Percentiles rank a stretch among this genome's conserved stretches.
These are phyloP conservation scores for Sebastes ruberrimus DNA, from an alignment of 2,797 vertebrate species.

Conservation along the genomic window DNA sequence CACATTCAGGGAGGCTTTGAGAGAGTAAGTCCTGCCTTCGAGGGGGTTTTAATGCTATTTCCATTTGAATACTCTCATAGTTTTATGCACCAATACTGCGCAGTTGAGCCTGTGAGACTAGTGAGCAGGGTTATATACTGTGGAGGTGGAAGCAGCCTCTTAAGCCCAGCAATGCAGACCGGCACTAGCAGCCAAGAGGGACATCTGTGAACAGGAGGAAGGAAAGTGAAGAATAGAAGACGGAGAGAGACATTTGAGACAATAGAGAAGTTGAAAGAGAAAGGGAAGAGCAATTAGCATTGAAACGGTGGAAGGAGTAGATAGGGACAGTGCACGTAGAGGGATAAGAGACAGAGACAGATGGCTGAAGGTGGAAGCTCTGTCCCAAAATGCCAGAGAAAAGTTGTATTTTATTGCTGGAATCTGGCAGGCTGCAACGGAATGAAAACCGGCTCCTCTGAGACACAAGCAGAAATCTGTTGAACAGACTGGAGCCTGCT, in stretches of 20 bases:
- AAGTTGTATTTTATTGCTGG: constrained; percentile 25
- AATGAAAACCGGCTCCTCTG: constrained; percentile 33
- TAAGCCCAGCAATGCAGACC: neutral
- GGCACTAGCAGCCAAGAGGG: constrained; percentile 11
- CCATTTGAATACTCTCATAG: constrained; percentile 9
- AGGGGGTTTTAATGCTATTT: neutral
- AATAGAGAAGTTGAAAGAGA: constrained; percentile 6
- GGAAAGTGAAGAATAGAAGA: constrained; percentile 8
- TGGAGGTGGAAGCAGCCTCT: neutral
- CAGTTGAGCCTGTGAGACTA: neutral
- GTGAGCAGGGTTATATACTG: neutral
- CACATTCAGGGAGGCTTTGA: neutral
- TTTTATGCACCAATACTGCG: constrained; percentile 8
- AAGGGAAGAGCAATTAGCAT: constrained; percentile 39
- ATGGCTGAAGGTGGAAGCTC: constrained; percentile 36
- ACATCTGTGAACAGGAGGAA: constrained; percentile 10
- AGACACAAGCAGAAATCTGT: constrained; percentile 26
- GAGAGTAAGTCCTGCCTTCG: neutral
- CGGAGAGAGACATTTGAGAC: constrained; percentile 21
- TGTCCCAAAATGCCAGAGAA: constrained; percentile 19
- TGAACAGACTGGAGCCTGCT: neutral
- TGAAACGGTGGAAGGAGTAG: constrained; percentile 8
- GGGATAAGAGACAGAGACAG: constrained; percentile 23
- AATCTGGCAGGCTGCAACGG: constrained; percentile 25
- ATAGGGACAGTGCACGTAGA: constrained; percentile 15